A percentile compares a stretch with the other conserved stretches of the same genome.
These are phyloP conservation scores for Syngnathus acus DNA, from an alignment of 2,797 vertebrate species.

Conservation along the genomic window DNA sequence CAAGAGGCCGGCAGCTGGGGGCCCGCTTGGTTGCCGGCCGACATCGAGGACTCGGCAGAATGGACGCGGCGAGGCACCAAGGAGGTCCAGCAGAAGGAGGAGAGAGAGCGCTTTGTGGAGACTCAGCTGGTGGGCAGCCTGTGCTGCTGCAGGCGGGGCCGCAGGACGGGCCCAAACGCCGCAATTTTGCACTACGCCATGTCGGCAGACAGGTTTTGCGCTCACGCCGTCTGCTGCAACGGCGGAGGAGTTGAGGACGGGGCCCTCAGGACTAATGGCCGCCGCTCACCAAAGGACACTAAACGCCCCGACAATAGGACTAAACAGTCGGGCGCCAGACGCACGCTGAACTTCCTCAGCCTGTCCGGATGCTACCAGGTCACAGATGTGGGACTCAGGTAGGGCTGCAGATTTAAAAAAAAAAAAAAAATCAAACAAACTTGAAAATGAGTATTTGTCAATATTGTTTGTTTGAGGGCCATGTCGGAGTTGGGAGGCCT, in stretches of 20 bases:
- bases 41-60: constrained; percentile 92
- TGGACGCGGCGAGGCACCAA: constrained; percentile 72
- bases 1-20: constrained; percentile 46
- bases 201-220: constrained; percentile 76
- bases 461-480: constrained; percentile 67
- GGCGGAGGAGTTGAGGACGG: constrained; percentile 41
- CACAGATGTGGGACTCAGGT: constrained; percentile 94
- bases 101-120: constrained; percentile 66
- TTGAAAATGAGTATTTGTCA: background rate
- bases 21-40: constrained; percentile 83
- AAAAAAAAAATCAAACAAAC: too few relatives aligned
- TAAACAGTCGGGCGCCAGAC: constrained; percentile 67
- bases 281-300: constrained; percentile 39
- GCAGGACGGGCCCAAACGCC: constrained; percentile 75
- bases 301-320: constrained; percentile 69
- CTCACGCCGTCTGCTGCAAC: constrained; percentile 86
- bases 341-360: constrained; percentile 88
- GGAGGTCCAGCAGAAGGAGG: constrained; percentile 50
- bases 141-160: constrained; percentile 77
- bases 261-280: constrained; percentile 79
- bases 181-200: constrained; percentile 78
- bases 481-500: constrained; percentile 88
- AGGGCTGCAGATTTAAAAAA: constrained; percentile 30
- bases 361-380: constrained; percentile 95
- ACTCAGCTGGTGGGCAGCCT: constrained; percentile 58